phyloP scores from a whole-genome alignment of 2,797 vertebrate species.

The Stomatorhinus walkeri region DNA sequence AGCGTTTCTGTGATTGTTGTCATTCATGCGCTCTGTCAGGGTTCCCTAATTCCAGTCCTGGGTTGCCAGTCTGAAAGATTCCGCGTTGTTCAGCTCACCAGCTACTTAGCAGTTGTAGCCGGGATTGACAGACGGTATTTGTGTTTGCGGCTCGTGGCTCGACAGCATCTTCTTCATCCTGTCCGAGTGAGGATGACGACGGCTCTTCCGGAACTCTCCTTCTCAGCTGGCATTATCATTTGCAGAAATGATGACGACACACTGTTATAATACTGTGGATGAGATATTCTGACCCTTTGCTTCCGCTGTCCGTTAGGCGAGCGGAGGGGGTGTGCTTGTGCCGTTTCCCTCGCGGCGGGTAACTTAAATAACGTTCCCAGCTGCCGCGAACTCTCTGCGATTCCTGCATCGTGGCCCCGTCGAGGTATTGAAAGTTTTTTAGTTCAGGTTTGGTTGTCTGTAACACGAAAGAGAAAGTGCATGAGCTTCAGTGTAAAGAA shows the following conservation, averaged over 20 bases:
- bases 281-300: background rate
- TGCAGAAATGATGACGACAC: background rate
- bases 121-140: background rate
- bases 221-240: background rate
- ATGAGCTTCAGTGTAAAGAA: background rate
- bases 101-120: background rate
- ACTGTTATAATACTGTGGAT: background rate
- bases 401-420: background rate
- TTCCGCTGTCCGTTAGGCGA: background rate
- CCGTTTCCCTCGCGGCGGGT: background rate
- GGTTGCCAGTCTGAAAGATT: background rate
- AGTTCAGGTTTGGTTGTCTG: background rate
- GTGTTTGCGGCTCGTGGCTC: background rate
- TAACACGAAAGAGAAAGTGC: background rate
- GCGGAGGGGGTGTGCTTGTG: background rate
- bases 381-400: background rate
- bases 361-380: background rate
- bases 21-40: background rate
- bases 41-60: background rate
- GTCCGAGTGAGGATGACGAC: background rate
- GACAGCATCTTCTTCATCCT: background rate
- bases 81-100: background rate
- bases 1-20: background rate
- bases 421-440: background rate
- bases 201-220: background rate